Percentiles rank a stretch among this genome's conserved stretches.
These are phyloP conservation scores for Paguma larvata DNA, from an alignment of 2,797 vertebrate genomes.

Conservation along the genomic window DNA sequence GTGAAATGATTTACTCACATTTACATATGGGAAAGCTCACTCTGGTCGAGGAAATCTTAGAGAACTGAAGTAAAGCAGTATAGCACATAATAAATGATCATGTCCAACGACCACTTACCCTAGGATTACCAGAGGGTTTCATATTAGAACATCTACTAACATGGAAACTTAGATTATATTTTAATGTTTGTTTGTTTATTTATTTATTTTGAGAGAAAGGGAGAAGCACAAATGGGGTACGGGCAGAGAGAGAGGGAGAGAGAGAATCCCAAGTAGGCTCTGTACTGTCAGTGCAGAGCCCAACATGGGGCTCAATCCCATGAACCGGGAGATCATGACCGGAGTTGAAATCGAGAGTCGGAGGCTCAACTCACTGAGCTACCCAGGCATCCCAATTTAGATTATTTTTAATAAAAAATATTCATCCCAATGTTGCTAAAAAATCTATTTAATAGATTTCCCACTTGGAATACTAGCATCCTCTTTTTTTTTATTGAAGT, in stretches of 20 bases:
- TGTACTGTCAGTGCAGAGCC: too few relatives aligned
- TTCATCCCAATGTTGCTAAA: neutral
- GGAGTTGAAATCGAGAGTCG: too few relatives aligned
- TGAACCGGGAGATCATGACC: too few relatives aligned
- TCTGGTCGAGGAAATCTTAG: neutral
- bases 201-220: too few relatives aligned
- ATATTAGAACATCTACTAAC: neutral
- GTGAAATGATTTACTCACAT: neutral
- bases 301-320: too few relatives aligned
- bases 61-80: slow-evolving; percentile 14
- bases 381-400: too few relatives aligned
- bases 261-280: too few relatives aligned
- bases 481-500: neutral
- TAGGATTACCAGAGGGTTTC: neutral
- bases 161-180: neutral
- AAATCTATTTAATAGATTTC: neutral
- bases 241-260: too few relatives aligned
- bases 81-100: neutral
- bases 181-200: too few relatives aligned
- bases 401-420: slow-evolving; percentile 14
- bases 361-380: too few relatives aligned
- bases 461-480: neutral
- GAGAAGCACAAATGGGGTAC: too few relatives aligned
- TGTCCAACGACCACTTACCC: neutral
- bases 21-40: neutral